Conservation (phyloP, 2,888 invertebrate species). For the Parelbella ahira region DNA sequence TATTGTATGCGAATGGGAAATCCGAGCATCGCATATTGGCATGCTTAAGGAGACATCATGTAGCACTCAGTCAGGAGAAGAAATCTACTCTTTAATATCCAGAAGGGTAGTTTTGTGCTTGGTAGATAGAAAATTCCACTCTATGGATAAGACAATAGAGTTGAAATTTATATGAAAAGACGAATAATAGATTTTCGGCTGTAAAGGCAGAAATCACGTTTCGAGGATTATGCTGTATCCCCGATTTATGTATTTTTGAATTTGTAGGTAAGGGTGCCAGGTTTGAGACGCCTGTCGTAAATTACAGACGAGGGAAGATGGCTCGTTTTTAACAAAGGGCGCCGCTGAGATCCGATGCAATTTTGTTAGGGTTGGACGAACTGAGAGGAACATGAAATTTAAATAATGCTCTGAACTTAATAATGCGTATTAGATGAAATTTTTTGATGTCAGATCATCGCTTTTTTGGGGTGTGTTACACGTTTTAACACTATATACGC, state of each 20-base stretch:
- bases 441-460: constrained; percentile 1
- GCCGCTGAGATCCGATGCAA: constrained; percentile 17
- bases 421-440: constrained; percentile 7
- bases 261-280: constrained; percentile 35
- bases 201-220: constrained; percentile 43
- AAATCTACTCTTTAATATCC: constrained; percentile 14
- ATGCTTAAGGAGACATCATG: constrained; percentile 31
- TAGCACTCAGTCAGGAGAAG: constrained; percentile 20
- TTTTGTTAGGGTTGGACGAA: constrained; percentile 7
- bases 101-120: constrained; percentile 11
- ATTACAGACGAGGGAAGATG: constrained; percentile 19
- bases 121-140: constrained; percentile 10
- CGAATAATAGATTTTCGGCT: constrained; percentile 7
- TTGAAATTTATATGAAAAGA: neutral
- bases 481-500: too few species aligned
- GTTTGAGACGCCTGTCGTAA: constrained; percentile 16
- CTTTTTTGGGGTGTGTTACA: constrained; percentile 1
- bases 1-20: constrained; percentile 22
- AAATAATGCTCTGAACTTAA: constrained; percentile 12
- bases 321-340: constrained; percentile 21
- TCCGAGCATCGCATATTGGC: constrained; percentile 28
- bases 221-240: constrained; percentile 36
- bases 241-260: constrained; percentile 34
- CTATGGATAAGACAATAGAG: constrained; percentile 5
- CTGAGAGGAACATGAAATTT: constrained; percentile 14